Conservation (phyloP, 2,797 vertebrate genomes). For the Choloepus didactylus region DNA sequence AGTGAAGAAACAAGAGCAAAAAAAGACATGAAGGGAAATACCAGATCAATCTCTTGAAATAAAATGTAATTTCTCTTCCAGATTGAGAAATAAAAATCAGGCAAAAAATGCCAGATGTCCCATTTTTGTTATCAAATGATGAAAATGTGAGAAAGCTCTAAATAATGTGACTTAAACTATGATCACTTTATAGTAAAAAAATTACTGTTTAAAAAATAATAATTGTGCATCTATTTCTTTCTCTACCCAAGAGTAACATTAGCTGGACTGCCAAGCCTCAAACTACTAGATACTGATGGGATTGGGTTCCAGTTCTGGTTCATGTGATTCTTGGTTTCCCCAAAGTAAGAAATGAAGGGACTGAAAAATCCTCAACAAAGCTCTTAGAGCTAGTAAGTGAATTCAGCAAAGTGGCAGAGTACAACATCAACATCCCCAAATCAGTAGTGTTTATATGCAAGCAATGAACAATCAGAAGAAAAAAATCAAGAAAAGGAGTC, state of each 20-base stretch:
- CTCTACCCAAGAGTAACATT: neutral
- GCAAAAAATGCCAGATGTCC: neutral
- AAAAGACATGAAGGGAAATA: neutral
- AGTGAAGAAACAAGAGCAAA: neutral
- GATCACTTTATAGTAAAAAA: neutral
- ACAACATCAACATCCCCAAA: too few relatives aligned
- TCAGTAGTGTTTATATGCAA: too few relatives aligned
- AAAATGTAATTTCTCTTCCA: neutral
- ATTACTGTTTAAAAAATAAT: neutral
- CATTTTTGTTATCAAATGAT: neutral
- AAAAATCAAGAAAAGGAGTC: too few relatives aligned
- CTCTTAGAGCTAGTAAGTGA: too few relatives aligned
- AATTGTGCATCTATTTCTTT: neutral
- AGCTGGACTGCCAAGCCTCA: neutral
- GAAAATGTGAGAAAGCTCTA: neutral
- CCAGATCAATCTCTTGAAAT: neutral
- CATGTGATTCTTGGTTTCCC: neutral
- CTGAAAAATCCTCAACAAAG: too few relatives aligned
- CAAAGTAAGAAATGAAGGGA: neutral
- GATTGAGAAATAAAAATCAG: neutral
- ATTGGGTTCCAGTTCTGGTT: neutral
- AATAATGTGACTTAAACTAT: neutral
- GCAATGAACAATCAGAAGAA: too few relatives aligned
- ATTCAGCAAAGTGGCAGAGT: too few relatives aligned
- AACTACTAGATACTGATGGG: neutral